Percentiles rank a stretch among this genome's conserved stretches.
phyloP scores from a whole-genome alignment of 2,888 invertebrate species.

The Hyles lineata region DNA sequence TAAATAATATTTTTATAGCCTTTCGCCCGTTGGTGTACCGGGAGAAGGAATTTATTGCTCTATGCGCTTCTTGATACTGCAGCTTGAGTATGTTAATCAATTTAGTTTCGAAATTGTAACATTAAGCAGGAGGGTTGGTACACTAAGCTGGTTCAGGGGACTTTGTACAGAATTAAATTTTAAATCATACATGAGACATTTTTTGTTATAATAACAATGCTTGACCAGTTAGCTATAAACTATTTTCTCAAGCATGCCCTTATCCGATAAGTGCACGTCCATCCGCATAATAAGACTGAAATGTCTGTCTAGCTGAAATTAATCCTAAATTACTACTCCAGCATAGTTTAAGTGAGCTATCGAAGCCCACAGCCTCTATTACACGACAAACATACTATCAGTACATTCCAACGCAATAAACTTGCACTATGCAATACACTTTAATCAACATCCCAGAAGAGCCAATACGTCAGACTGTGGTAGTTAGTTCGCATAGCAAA shows the following conservation, averaged over 20 bases:
- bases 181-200: no score
- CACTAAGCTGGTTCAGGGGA: background rate
- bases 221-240: no score
- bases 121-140: background rate
- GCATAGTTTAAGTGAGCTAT: no score
- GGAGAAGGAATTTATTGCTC: slow-evolving; percentile 16
- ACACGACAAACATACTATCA: background rate
- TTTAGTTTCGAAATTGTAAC: background rate
- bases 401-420: slow-evolving; percentile 1
- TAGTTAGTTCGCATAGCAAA: background rate
- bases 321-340: no score
- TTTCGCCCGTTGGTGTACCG: slow-evolving; percentile 34
- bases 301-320: no score
- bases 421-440: background rate
- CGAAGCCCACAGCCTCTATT: no score
- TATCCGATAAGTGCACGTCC: no score
- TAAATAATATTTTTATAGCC: slow-evolving; percentile 51
- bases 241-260: no score
- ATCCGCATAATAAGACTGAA: no score
- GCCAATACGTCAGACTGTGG: background rate
- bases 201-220: no score
- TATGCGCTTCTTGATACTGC: slow-evolving; percentile 25
- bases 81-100: slow-evolving; percentile 21
- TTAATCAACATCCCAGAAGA: slow-evolving; percentile 19
- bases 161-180: no score